A percentile compares a stretch with the other conserved stretches of the same genome.
These are phyloP conservation scores for Pipa parva DNA, from an alignment of 2,113 vertebrate species.

Conservation along the genomic window DNA sequence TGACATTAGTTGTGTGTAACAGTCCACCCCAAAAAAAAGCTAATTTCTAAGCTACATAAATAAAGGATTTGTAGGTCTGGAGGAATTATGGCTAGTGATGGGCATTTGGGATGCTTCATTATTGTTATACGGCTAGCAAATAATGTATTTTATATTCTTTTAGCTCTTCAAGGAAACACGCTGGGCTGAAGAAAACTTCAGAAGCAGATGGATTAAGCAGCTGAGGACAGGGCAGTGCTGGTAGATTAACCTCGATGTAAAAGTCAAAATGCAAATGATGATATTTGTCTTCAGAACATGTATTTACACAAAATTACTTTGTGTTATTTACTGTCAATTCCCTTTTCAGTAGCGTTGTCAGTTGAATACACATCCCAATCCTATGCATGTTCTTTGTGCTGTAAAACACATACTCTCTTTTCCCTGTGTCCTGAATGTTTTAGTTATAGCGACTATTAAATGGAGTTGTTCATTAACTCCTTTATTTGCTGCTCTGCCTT, in stretches of 20 bases:
- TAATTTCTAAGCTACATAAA: too few species aligned
- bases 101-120: neutral
- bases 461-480: slow-evolving; percentile 32
- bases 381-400: neutral
- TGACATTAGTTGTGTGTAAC: too few species aligned
- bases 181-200: neutral
- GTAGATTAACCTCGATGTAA: neutral
- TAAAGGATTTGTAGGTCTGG: neutral
- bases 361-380: neutral
- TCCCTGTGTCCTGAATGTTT: slow-evolving; percentile 13
- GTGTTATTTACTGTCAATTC: slow-evolving; percentile 6
- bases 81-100: neutral
- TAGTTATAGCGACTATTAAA: slow-evolving; percentile 27
- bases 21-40: too few species aligned
- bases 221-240: neutral
- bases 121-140: slow-evolving; percentile 9
- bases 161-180: slow-evolving; percentile 9
- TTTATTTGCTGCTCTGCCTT: slow-evolving; percentile 30
- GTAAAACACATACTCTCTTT: neutral
- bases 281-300: neutral
- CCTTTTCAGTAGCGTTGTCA: slow-evolving; percentile 1
- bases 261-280: neutral
- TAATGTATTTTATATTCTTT: slow-evolving; percentile 10
- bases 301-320: slow-evolving; percentile 9
- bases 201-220: neutral